Evolutionary conservation across 2,888 invertebrate species (phyloP).

Genomic region (Formica aserva): DNA sequence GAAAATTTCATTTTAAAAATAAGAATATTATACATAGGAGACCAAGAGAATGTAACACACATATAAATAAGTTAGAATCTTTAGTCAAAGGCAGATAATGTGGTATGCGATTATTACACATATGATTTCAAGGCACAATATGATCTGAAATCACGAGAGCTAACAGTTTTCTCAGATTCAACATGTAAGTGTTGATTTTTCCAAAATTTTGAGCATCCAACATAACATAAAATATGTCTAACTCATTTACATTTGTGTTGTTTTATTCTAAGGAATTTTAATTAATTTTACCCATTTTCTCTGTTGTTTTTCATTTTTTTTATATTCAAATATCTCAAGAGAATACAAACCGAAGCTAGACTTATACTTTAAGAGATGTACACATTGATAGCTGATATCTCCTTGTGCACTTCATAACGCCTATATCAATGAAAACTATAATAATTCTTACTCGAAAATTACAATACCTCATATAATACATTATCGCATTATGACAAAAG

Average conservation of each 20-base stretch:
- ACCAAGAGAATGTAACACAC: conserved; percentile 1
- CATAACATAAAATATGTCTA: neutral
- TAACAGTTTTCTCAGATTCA: neutral
- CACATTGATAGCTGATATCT: conserved; percentile 12
- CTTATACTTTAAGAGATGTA: conserved; percentile 7
- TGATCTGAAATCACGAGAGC: neutral
- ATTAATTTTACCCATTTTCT: neutral
- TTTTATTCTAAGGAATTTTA: neutral
- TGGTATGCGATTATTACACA: neutral
- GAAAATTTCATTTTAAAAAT: neutral
- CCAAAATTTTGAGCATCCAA: neutral
- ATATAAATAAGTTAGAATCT: neutral
- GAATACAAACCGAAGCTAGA: conserved; percentile 42
- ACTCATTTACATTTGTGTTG: conserved; percentile 23
- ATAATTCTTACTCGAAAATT: conserved; percentile 22
- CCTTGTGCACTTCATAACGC: neutral
- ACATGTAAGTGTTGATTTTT: neutral
- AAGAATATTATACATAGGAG: neutral
- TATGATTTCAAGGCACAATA: neutral
- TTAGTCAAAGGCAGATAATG: neutral
- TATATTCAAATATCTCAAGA: conserved; percentile 39
- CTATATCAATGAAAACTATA: conserved; percentile 13
- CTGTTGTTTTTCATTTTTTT: conserved; percentile 17
- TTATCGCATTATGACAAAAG: conserved; percentile 3
- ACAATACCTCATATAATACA: conserved; percentile 27